A percentile compares a stretch with the other conserved stretches of the same genome.
Evolutionary conservation across 2,888 invertebrate genomes (phyloP).

Genomic region (Lamellibrachia columna): DNA sequence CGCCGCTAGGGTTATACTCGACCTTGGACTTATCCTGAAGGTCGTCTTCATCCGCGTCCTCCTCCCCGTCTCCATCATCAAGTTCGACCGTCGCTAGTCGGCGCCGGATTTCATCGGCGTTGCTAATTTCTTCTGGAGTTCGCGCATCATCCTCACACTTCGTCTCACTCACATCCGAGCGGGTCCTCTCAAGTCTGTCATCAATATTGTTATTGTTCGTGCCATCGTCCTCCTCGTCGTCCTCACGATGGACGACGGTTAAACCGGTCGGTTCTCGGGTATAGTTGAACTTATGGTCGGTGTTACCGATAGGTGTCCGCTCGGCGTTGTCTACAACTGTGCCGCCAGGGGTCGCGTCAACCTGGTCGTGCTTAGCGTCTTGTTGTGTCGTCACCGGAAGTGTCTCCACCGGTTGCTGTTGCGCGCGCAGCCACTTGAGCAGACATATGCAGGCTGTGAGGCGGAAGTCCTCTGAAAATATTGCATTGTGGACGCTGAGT

Average conservation of each 20-base stretch:
- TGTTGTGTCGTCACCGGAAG: neutral
- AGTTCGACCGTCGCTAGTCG: neutral
- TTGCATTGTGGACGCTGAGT: neutral
- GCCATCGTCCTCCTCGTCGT: constrained; percentile 7
- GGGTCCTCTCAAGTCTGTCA: constrained; percentile 16
- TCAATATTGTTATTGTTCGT: neutral
- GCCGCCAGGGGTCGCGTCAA: neutral
- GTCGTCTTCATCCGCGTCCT: constrained; percentile 19
- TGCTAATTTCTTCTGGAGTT: neutral
- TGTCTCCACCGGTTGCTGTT: neutral
- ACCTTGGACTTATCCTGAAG: neutral
- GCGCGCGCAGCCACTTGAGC: constrained; percentile 37
- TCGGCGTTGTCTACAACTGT: neutral
- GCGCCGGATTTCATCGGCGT: constrained; percentile 4
- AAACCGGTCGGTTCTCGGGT: constrained; percentile 11
- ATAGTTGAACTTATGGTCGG: neutral
- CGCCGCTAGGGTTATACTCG: neutral
- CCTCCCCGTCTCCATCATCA: constrained; percentile 19
- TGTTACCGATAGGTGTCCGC: neutral
- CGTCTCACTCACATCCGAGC: constrained; percentile 22
- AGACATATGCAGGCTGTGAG: constrained; percentile 41
- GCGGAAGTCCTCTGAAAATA: constrained; percentile 43
- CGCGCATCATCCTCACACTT: neutral
- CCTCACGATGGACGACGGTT: constrained; percentile 21
- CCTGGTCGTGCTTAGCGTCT: neutral